These are phyloP conservation scores for Brachyalestes nurse DNA, from an alignment of 2,797 vertebrate species.

Conservation along the genomic window DNA sequence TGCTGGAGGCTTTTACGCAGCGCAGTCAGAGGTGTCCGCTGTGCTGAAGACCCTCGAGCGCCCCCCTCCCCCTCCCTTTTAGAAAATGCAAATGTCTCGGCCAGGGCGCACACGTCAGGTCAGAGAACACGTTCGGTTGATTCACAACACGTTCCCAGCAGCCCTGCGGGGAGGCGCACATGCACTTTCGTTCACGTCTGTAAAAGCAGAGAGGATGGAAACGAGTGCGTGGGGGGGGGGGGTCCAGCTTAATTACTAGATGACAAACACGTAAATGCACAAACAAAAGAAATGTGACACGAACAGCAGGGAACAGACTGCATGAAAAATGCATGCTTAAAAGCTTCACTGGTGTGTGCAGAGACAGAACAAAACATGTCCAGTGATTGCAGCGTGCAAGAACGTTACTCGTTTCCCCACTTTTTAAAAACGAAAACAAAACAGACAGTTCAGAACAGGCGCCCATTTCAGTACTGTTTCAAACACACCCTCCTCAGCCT, in stretches of 20 bases:
- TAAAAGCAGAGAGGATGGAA: constrained; percentile 31
- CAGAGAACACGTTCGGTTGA: constrained; percentile 46
- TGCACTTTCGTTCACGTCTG: constrained; percentile 32
- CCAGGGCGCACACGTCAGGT: constrained; percentile 51
- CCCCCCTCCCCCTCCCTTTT: not conserved
- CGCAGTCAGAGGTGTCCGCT: not conserved
- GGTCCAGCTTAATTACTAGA: constrained; percentile 38
- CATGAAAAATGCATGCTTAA: constrained; percentile 57
- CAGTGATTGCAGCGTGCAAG: not conserved
- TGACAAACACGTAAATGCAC: constrained; percentile 27
- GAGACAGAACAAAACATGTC: constrained; percentile 24
- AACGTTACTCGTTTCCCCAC: not conserved
- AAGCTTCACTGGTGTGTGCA: constrained; percentile 39
- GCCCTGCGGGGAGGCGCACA: constrained; percentile 40
- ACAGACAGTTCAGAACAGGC: constrained; percentile 6
- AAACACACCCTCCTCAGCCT: no score
- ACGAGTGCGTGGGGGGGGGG: not conserved
- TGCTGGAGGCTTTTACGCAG: not conserved
- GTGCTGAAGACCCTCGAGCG: constrained; percentile 27
- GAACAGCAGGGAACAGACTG: constrained; percentile 42
- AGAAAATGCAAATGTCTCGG: constrained; percentile 34
- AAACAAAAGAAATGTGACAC: constrained; percentile 43
- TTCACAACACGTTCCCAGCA: constrained; percentile 36
- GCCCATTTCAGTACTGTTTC: not conserved
- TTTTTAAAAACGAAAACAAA: constrained; percentile 9